Conservation (phyloP, 2,797 vertebrate genomes). For the Crocodylus rhombifer region DNA sequence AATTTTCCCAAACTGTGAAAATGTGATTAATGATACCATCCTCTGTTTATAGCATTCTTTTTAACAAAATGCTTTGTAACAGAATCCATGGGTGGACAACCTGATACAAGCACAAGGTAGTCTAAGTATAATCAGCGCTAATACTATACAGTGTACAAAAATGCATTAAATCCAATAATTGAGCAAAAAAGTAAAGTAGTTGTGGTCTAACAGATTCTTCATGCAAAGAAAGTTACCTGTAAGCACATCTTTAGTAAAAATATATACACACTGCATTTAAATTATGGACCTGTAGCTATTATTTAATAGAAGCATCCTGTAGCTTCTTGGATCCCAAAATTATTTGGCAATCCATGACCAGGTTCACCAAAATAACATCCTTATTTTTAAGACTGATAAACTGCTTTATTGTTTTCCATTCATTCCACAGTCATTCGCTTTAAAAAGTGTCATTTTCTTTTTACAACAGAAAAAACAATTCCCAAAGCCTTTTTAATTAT, state of each 20-base stretch:
- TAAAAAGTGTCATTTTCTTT: neutral
- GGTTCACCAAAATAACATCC: neutral
- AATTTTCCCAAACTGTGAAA: neutral
- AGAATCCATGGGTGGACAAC: neutral
- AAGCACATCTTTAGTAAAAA: neutral
- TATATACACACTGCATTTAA: neutral
- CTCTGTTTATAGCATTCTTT: neutral
- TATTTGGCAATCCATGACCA: neutral
- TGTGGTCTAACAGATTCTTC: neutral
- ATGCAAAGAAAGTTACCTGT: neutral
- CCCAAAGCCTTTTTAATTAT: neutral
- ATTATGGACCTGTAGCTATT: neutral
- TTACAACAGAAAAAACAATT: neutral
- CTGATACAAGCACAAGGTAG: neutral
- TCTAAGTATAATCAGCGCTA: neutral
- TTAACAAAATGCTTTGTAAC: neutral
- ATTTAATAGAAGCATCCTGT: neutral
- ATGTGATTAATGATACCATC: neutral
- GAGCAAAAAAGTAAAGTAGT: neutral
- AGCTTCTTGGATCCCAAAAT: neutral
- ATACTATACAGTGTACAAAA: neutral
- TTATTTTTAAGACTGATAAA: neutral
- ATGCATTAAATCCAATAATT: neutral
- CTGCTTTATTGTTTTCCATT: neutral
- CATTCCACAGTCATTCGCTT: neutral